Evolutionary conservation across 2,113 vertebrate genomes (phyloP).

Genomic region (Urocynchramus pylzowi): DNA sequence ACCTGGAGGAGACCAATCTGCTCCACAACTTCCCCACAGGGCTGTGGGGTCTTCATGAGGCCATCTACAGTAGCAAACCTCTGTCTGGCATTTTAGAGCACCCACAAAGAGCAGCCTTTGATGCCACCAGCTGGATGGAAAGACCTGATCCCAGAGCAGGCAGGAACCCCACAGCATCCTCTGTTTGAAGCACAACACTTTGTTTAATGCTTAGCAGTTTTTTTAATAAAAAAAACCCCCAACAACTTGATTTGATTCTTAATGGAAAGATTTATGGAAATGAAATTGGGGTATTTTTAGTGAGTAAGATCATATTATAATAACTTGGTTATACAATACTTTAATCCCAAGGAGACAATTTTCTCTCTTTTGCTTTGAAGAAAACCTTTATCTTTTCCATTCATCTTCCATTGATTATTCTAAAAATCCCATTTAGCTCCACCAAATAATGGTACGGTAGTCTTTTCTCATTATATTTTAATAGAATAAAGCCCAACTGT

Average conservation of each 20-base stretch:
- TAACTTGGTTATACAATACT: constrained; percentile 20
- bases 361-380: constrained; percentile 38
- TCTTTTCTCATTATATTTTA: constrained; percentile 70
- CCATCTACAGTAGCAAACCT: not conserved
- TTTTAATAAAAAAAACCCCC: not conserved
- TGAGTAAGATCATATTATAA: constrained; percentile 35
- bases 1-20: not conserved
- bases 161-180: not conserved
- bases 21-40: not conserved
- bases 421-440: constrained; percentile 63
- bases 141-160: not conserved
- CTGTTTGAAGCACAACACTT: not conserved
- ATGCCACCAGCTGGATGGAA: rapidly evolving
- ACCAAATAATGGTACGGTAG: constrained; percentile 55
- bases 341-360: constrained; percentile 50
- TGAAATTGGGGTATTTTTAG: constrained; percentile 30
- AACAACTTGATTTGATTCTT: constrained; percentile 26
- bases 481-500: constrained; percentile 58
- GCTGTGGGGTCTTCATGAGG: not conserved
- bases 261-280: constrained; percentile 43
- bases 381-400: constrained; percentile 61
- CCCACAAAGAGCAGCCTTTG: not conserved
- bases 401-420: constrained; percentile 69
- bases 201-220: not conserved
- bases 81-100: not conserved